Base-by-base conservation (phyloP, 1,140 invertebrate genomes). In the Parasteatoda tepidariorum region DNA sequence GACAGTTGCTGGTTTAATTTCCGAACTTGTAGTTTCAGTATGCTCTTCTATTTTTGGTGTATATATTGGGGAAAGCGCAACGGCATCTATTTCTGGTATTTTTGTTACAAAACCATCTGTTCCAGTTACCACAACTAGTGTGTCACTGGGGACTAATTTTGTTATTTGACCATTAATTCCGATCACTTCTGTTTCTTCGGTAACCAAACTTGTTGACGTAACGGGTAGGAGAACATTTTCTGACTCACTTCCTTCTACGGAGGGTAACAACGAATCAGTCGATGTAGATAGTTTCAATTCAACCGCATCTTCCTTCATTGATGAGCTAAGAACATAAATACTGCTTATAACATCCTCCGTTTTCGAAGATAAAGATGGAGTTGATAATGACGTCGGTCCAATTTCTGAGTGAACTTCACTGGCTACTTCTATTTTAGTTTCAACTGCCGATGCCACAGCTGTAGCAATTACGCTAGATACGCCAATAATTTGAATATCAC, bases 1-100 rank as follows among this genome's bases (percentile, higher is more conserved):
- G 13, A 87, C 85, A 9, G 85, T 68, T 30, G 86, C 86, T 11
- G 85, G 86, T 79, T 87, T 84, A 15, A 86, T 86, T 57, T 78
- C 74, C 26, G 73, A 73, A 4, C 57, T 31, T 28, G 59, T 41
- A 34, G n/a, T 68, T 13, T 31, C 18, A 11, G 74, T 18, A 6
- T 30, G 0, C 22, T 67, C 61, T 34, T 73, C 22, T 9, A 33
- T 75, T 22, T 57, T 9, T 24, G 71, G 26, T 59, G 68, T 24
- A 57, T 66, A 76, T 11, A 74, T 41, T 31, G 84, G 68, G 31
- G 81, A 83, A 18, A 78, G 41, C 13, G 7, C 31, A n/a, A 57
- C n/a, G 7, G 68, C 13, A 26, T 82, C 73, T 31, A 67, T 24
- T 61, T 85, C 81, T 59, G 82, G 33, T 7, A 84, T 18, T 48